A percentile compares a stretch with the other conserved stretches of the same genome.
Conservation (phyloP, 2,888 invertebrate species). For the Pterostichus madidus region DNA sequence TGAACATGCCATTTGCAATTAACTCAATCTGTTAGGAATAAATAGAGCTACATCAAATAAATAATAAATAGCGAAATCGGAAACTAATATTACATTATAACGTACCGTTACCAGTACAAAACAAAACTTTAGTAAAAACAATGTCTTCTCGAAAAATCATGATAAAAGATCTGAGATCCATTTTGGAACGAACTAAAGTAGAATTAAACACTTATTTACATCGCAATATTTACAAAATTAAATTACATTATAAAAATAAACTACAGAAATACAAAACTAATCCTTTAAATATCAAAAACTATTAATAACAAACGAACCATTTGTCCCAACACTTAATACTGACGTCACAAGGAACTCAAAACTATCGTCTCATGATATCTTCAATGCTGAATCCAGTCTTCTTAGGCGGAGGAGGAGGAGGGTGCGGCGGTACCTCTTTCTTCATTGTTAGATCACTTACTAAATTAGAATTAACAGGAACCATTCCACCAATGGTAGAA, state of each 20-base stretch:
- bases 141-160: slow-evolving; percentile 54
- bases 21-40: slow-evolving; percentile 6
- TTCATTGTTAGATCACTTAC: slow-evolving; percentile 77
- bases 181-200: neutral
- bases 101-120: neutral
- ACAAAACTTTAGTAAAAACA: neutral
- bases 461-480: slow-evolving; percentile 69
- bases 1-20: too few species aligned
- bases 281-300: slow-evolving; percentile 35
- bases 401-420: slow-evolving; percentile 79
- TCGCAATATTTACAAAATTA: slow-evolving; percentile 39
- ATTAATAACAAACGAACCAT: neutral
- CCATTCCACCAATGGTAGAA: too few species aligned
- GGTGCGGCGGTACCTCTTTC: slow-evolving; percentile 78
- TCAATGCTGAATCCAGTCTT: slow-evolving; percentile 94
- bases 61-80: slow-evolving; percentile 26
- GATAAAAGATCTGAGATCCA: slow-evolving; percentile 59
- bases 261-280: slow-evolving; percentile 17
- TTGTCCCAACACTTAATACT: slow-evolving; percentile 2
- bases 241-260: slow-evolving; percentile 45
- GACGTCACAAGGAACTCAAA: slow-evolving; percentile 20
- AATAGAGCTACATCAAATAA: slow-evolving; percentile 20
- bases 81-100: neutral
- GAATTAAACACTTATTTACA: slow-evolving; percentile 18
- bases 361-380: slow-evolving; percentile 92